phyloP scores from a whole-genome alignment of 2,113 vertebrate genomes.

The Charadrius vociferus region DNA sequence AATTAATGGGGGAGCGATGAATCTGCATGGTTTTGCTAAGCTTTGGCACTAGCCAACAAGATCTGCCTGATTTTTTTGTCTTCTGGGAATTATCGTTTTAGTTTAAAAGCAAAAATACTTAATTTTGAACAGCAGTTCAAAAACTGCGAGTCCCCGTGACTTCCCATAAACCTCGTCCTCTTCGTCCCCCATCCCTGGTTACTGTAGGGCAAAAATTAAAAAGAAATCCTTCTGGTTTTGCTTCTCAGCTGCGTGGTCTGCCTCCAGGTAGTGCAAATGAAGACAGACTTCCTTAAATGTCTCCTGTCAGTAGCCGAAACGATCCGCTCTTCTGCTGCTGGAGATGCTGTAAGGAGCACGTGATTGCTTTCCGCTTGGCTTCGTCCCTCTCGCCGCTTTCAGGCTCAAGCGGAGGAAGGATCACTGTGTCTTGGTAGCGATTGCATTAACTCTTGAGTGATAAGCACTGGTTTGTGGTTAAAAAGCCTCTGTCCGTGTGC shows the following conservation, averaged over 20 bases:
- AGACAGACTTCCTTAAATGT: background rate
- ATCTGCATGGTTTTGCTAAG: background rate
- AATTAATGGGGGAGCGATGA: background rate
- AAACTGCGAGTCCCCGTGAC: background rate
- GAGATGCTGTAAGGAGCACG: rapidly evolving
- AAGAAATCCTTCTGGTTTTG: background rate
- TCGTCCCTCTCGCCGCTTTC: background rate
- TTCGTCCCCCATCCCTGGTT: background rate
- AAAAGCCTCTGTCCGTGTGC: background rate
- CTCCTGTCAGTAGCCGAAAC: background rate
- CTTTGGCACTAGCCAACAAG: background rate
- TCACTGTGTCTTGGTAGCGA: background rate
- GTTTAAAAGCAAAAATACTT: background rate
- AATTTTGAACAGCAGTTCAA: background rate
- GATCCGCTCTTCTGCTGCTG: background rate
- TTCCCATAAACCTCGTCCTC: background rate
- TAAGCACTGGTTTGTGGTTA: background rate
- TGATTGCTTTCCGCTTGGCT: background rate
- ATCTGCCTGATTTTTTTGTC: background rate
- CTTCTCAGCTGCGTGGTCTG: background rate
- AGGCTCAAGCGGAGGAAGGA: background rate
- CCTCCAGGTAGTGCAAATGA: background rate
- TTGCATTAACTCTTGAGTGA: background rate
- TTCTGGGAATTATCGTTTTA: background rate
- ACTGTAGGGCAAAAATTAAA: background rate